Evolutionary conservation across 2,888 invertebrate species (phyloP), one percentile per base, ranked within the genome.

Genomic region (Mesorhabditis belari): DNA sequence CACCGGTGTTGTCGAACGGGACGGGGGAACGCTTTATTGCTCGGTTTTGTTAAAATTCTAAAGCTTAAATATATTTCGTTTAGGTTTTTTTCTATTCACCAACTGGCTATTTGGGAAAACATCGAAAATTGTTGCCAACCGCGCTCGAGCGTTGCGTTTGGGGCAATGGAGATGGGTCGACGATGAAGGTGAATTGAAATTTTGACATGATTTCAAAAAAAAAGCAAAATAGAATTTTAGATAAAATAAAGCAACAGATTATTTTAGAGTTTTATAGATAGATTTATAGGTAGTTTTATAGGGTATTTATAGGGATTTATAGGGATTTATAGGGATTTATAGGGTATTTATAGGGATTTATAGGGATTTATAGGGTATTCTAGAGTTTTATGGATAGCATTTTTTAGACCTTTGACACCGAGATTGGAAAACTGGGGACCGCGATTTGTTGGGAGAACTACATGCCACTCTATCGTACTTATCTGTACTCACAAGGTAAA

Each of bases 401-500:
- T 2, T 60, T 60, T 17, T 23, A 63, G 63, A 55, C 52, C 3
- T 62, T 68, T 28, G 58, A 69, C 17, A 76, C 77, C 6, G 58
- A 55, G 5, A 26, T 77, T 5, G 77, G 77, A 5, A 73, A 63
- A 28, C 71, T 77, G 50, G 75, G 75, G 12, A 66, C 73, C 9
- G 76, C 70, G 4, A 72, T 77, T 44, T 77, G 77, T 57, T 77
- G 77, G 77, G 77, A 77, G 59, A 77, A 75, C 56, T 77, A 77
- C 63, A 74, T 74, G 72, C 74, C 74, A n/a, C 60, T 73, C 23
- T 73, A 71, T 49, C 50, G 74, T 54, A 60, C 69, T 26, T 62
- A 65, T 5, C 60, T 74, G 24, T 74, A 74, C 58, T 66, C 59
- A 44, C 65, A 73, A 60, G 68, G 70, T 64, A 49, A 52, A 57